phyloP scores from a whole-genome alignment of 2,888 invertebrate genomes.

The Agrochola litura region DNA sequence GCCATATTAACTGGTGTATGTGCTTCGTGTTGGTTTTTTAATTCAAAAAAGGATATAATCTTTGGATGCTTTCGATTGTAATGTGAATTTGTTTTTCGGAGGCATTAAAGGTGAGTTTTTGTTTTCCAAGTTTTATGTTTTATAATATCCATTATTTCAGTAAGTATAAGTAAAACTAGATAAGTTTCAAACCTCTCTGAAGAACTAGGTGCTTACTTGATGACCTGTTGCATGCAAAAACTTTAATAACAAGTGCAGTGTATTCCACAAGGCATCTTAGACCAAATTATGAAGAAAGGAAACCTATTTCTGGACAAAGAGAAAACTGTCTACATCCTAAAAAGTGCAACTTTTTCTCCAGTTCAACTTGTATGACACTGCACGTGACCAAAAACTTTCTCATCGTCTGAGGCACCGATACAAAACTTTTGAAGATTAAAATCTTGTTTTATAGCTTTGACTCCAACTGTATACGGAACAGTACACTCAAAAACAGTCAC shows the following conservation, averaged over 20 bases:
- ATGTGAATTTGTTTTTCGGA: constrained; percentile 75
- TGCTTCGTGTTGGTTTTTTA: constrained; percentile 70
- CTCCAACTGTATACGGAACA: constrained; percentile 18
- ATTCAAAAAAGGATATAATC: constrained; percentile 63
- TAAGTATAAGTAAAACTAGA: not conserved
- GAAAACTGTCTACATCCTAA: constrained; percentile 1
- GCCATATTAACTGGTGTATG: constrained; percentile 65
- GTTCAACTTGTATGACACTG: constrained; percentile 25
- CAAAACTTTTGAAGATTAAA: constrained; percentile 41
- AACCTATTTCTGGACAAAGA: not conserved
- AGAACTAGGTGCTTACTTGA: not conserved
- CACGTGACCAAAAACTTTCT: constrained; percentile 59
- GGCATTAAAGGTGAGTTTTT: constrained; percentile 73
- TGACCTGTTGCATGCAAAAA: constrained; percentile 21
- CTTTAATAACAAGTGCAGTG: not conserved
- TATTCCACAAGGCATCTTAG: not conserved
- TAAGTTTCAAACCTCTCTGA: not conserved
- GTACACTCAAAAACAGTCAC: constrained; percentile 1
- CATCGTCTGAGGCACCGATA: constrained; percentile 23
- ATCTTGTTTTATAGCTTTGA: constrained; percentile 33
- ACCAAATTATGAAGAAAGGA: constrained; percentile 15
- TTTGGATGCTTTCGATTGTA: constrained; percentile 73
- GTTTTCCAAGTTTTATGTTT: not conserved
- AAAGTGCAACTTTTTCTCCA: constrained; percentile 23
- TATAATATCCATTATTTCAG: not conserved